Conservation (phyloP, 1,140 invertebrate genomes). For the Daktulosphaira vitifoliae region DNA sequence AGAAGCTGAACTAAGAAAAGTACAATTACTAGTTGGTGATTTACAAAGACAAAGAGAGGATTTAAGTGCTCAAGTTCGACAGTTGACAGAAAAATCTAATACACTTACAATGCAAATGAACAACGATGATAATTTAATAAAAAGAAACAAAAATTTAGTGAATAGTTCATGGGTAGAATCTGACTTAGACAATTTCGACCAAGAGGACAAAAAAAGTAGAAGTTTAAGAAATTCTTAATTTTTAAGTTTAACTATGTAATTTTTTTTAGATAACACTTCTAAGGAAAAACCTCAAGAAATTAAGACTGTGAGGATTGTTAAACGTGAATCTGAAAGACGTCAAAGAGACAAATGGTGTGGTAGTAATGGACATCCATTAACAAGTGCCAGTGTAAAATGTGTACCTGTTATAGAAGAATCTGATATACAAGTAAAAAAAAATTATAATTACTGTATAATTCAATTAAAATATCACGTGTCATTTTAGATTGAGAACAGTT, state of each 20-base stretch:
- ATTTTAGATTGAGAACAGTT: slow-evolving; percentile 37
- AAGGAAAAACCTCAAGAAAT: slow-evolving; percentile 78
- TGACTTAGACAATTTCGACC: slow-evolving; percentile 70
- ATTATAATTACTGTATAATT: not conserved
- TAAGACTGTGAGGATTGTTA: slow-evolving; percentile 87
- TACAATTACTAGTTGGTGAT: slow-evolving; percentile 75
- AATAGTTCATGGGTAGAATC: slow-evolving; percentile 71
- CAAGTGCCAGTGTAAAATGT: slow-evolving; percentile 36
- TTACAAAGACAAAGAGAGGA: slow-evolving; percentile 73
- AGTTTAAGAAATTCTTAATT: too few species aligned
- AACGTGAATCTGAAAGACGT: slow-evolving; percentile 76
- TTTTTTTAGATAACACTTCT: slow-evolving; percentile 57
- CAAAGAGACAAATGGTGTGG: slow-evolving; percentile 51
- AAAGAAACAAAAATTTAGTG: slow-evolving; percentile 40
- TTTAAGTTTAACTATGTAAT: slow-evolving; percentile 28
- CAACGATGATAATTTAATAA: slow-evolving; percentile 42
- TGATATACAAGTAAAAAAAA: slow-evolving; percentile 16
- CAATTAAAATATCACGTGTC: too few species aligned
- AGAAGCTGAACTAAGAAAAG: slow-evolving; percentile 69
- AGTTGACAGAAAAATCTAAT: slow-evolving; percentile 67
- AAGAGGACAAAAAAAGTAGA: slow-evolving; percentile 40
- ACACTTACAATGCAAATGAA: slow-evolving; percentile 45
- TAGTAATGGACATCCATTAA: slow-evolving; percentile 47
- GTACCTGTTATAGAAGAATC: slow-evolving; percentile 39
- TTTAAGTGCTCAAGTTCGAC: slow-evolving; percentile 68